Evolutionary conservation across 92 coral and sea anemone genomes (phyloP).

Genomic region (Parazoanthus atlanticus): DNA sequence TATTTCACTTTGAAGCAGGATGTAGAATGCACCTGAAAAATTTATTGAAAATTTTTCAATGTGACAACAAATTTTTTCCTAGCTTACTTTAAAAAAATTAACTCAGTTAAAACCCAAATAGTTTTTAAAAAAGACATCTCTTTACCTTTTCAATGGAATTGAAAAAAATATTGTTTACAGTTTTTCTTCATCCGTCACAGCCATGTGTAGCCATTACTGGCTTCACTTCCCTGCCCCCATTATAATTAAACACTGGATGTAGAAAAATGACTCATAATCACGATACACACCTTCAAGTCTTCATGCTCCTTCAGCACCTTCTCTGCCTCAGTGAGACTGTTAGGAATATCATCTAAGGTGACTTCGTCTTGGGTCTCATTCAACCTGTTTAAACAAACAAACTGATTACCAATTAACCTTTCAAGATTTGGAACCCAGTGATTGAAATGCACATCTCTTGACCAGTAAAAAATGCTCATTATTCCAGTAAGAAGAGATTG

Average conservation of each 20-base stretch:
- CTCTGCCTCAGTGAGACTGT: slow-evolving; percentile 95
- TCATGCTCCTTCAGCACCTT: slow-evolving; percentile 90
- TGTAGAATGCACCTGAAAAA: too few relatives aligned
- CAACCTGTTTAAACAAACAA: slow-evolving; percentile 60
- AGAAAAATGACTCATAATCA: not conserved
- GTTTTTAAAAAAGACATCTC: too few relatives aligned
- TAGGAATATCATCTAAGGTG: slow-evolving; percentile 92
- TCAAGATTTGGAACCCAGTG: not conserved
- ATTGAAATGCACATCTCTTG: not conserved
- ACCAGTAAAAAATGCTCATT: not conserved
- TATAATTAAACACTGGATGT: too few relatives aligned
- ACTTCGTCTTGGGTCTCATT: slow-evolving; percentile 88
- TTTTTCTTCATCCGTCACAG: not conserved
- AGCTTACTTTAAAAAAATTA: too few relatives aligned
- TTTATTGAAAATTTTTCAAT: too few relatives aligned
- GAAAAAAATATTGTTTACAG: too few relatives aligned
- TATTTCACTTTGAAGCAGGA: too few relatives aligned
- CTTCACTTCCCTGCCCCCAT: not conserved
- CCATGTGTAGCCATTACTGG: not conserved
- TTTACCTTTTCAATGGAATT: too few relatives aligned
- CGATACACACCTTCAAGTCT: slow-evolving; percentile 82
- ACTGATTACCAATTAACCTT: not conserved
- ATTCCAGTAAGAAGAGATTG: not conserved
- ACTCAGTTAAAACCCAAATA: too few relatives aligned
- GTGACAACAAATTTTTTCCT: too few relatives aligned